Evolutionary conservation across 2,888 invertebrate genomes (phyloP), one percentile per base, ranked within the genome.

Genomic region (Pseudoips prasinana): DNA sequence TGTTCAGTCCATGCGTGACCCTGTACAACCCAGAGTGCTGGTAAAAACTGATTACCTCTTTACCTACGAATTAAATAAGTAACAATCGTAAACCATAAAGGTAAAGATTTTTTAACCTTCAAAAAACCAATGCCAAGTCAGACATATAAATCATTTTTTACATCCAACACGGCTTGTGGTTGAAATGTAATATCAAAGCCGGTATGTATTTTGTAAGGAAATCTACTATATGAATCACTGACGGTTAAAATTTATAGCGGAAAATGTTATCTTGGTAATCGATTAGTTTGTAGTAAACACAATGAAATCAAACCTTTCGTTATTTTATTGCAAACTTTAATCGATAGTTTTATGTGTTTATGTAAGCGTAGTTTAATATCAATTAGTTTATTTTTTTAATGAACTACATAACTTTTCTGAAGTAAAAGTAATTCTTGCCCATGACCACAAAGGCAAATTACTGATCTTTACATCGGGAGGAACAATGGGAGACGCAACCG

Each of bases 401-500:
- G 3, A 3, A 14, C 5, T 14, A 14, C 2, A 35, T 26, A 17
- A 42, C 34, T 37, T 43, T 32, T 33, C 25, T 39, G 3, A 25
- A 29, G 26, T 33, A 31, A 56, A 43, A 34, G 28, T 31, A 50
- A 57, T 56, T 51, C 49, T 41, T 51, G 60, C 63, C 49, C 63
- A 64, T 70, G 59, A 66, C 73, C 65, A 78, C 82, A 83, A 85
- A 78, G 76, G 83, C 78, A 85, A 83, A 85, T 85, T 81, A 80
- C 79, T 82, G 84, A 87, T 86, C 87, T 87, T 83, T 87, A 83
- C 86, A 82, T 81, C 68, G 63, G 60, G 62, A 58, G 71, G 74
- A 82, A 86, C 85, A 86, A 86, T 85, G 82, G 83, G 62, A 71
- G 73, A 73, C 70, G 70, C 63, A 64, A 59, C 64, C 52, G 70